Evolutionary conservation across 2,113 vertebrate species (phyloP), one percentile per base, ranked within the genome.

Genomic region (Epinephelus fuscoguttatus): DNA sequence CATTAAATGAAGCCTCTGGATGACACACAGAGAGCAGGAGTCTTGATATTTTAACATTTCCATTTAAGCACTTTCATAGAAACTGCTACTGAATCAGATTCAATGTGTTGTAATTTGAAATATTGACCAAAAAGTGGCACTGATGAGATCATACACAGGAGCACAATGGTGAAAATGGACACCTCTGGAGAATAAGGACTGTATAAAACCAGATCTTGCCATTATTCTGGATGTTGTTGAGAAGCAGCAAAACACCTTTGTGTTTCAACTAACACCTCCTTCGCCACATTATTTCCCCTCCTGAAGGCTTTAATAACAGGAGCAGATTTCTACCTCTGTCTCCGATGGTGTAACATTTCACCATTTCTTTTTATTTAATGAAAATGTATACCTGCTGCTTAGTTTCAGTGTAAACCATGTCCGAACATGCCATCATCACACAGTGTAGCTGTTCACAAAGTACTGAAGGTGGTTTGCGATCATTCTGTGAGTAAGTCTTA

Each of bases 151-250:
- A 12, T 6, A 57, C 23, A 15, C 19, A 13, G 8, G 23, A 21
- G 37, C 25, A 23, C 66, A 57, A 80, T 71, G 37, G 14, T 47
- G 25, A 49, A 64, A 56, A 30, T 12, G 11, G 19, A 25, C 30
- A 60, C 5, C n/a, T 68, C 50, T 71, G n/a, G 33, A 64, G 25
- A 59, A 19, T 21, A 5, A 23, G 17, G 25, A 12, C 60, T 42
- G n/a, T 23, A 12, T 10, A 69, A 74, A 69, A 59, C 57, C n/a
- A 30, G 11, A 62, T 55, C 40, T 25, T 15, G 42, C 14, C 8
- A 71, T 72, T 30, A 14, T 30, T 75, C 40, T 50, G 52, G 66
- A 68, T 71, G n/a, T 19, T 75, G n/a, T 23, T 15, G 4, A 45
- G 18, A 53, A 61, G 27, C 14, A 49, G 15, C 57, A 56, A 50